Percentiles rank a stretch among this genome's conserved stretches.
These are phyloP conservation scores for Lycia hirtaria DNA, from an alignment of 2,888 invertebrate genomes.

Conservation along the genomic window DNA sequence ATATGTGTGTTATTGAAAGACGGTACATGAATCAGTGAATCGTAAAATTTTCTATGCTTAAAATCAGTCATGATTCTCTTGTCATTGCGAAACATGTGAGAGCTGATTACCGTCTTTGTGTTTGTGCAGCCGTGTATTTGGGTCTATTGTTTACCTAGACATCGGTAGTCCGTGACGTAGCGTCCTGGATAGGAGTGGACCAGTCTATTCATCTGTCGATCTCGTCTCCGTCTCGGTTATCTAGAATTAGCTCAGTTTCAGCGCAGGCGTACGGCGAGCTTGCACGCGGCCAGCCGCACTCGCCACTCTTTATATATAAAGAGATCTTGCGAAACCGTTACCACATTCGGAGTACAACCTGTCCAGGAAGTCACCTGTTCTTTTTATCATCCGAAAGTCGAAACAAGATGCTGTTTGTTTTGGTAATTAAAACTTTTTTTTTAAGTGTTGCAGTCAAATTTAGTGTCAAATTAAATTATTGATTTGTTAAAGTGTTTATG, in stretches of 20 bases:
- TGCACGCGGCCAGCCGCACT: conserved; percentile 61
- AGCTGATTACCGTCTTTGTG: conserved; percentile 20
- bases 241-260: conserved; percentile 77
- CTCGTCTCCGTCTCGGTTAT: conserved; percentile 58
- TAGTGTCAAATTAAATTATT: conserved; percentile 17
- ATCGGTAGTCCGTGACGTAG: conserved; percentile 58
- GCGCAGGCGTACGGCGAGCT: conserved; percentile 60
- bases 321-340: conserved; percentile 80
- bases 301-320: conserved; percentile 75
- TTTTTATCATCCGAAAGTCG: conserved; percentile 59
- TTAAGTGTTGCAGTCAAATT: conserved; percentile 6
- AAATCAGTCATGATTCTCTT: not conserved
- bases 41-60: not conserved
- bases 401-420: conserved; percentile 63
- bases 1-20: conserved; percentile 16
- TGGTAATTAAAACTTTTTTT: conserved; percentile 34
- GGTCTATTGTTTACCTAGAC: conserved; percentile 19
- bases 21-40: not conserved
- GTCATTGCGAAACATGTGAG: not conserved
- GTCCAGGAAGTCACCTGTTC: conserved; percentile 79
- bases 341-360: conserved; percentile 77
- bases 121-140: conserved; percentile 17
- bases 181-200: conserved; percentile 61
- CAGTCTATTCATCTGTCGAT: conserved; percentile 73
- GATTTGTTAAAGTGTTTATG: conserved; percentile 19